Conservation (phyloP, 2,888 invertebrate species). For the Leucophenga maculata region DNA sequence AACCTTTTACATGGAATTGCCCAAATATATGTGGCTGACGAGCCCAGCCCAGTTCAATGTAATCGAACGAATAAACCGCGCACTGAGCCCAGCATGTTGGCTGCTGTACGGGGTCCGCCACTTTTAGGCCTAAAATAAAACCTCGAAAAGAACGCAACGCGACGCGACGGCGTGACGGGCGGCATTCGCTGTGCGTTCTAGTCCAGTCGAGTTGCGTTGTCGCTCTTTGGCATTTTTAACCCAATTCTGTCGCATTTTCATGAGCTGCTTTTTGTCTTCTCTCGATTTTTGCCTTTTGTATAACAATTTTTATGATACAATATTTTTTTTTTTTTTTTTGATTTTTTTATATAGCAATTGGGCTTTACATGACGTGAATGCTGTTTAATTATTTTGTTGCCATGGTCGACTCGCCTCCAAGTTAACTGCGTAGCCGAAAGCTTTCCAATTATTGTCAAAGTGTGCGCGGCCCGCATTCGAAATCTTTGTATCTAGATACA, state of each 20-base stretch:
- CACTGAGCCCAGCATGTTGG: slow-evolving; percentile 9
- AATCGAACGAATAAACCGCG: neutral
- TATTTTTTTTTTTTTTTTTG: too few relatives aligned
- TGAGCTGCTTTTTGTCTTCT: neutral
- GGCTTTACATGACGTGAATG: slow-evolving; percentile 26
- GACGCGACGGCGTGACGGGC: slow-evolving; percentile 25
- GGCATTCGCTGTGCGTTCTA: slow-evolving; percentile 14
- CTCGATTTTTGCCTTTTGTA: neutral
- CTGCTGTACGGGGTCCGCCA: neutral
- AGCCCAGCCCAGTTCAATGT: slow-evolving; percentile 10
- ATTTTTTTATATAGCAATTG: neutral
- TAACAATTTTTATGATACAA: neutral
- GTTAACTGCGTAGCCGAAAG: slow-evolving; percentile 21
- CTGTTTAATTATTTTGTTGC: slow-evolving; percentile 28
- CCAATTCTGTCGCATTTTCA: slow-evolving; percentile 59
- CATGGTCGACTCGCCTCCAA: slow-evolving; percentile 12
- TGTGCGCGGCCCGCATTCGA: neutral
- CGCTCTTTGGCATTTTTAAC: slow-evolving; percentile 56
- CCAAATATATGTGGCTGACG: slow-evolving; percentile 18
- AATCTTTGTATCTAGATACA: neutral
- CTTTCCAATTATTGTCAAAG: neutral
- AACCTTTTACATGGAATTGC: too few relatives aligned
- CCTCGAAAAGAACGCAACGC: neutral
- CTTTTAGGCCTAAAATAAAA: slow-evolving; percentile 15
- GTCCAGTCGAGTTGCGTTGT: neutral